Conservation (phyloP, 2,113 vertebrate species). For the Xiphias gladius region DNA sequence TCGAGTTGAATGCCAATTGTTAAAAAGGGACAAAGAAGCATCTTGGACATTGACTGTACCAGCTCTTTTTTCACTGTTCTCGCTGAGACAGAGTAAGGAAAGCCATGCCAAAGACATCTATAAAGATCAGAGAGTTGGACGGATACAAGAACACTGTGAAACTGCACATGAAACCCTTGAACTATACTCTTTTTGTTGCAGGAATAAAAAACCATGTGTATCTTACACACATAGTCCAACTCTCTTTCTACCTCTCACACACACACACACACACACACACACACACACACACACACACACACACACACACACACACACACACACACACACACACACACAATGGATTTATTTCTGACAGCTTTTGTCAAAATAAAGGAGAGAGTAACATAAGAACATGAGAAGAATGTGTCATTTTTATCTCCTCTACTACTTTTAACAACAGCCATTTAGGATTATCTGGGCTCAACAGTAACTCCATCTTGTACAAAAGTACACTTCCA, state of each 20-base stretch:
- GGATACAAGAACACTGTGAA: neutral
- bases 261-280: neutral
- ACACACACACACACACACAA: slow-evolving; percentile 7
- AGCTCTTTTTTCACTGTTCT: neutral
- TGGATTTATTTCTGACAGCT: slow-evolving; percentile 35
- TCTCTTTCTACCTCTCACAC: too few species aligned
- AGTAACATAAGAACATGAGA: slow-evolving; percentile 12
- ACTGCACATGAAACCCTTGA: slow-evolving; percentile 6
- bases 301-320: neutral
- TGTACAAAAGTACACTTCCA: neutral
- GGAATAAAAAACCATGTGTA: slow-evolving; percentile 4
- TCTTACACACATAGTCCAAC: neutral
- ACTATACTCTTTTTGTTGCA: slow-evolving; percentile 2
- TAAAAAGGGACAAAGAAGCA: slow-evolving; percentile 23
- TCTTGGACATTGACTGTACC: slow-evolving; percentile 2
- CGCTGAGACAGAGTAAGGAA: slow-evolving; percentile 5
- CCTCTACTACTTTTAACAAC: slow-evolving; percentile 25
- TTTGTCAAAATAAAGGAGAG: slow-evolving; percentile 46
- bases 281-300: neutral
- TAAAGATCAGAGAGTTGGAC: slow-evolving; percentile 16
- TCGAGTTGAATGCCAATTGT: neutral
- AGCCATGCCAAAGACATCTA: slow-evolving; percentile 36
- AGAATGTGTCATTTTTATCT: slow-evolving; percentile 17
- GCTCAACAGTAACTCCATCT: slow-evolving; percentile 11
- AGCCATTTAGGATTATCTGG: slow-evolving; percentile 45